Evolutionary conservation across 2,797 vertebrate species (phyloP), one percentile per base, ranked within the genome.

Genomic region (Sebastolobus alascanus): DNA sequence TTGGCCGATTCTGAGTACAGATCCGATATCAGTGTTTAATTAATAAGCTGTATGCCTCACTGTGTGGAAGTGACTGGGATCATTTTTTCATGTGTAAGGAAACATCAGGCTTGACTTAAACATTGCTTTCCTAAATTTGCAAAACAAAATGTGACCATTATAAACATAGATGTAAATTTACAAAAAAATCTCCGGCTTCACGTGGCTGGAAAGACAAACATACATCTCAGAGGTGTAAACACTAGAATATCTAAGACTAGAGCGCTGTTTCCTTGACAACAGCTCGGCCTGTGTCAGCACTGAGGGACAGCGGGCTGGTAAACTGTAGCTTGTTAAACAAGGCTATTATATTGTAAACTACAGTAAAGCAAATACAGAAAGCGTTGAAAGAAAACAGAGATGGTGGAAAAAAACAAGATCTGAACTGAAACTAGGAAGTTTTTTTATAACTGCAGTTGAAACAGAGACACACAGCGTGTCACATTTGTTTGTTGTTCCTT

Each of bases 241-340:
- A 80, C 68, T 68, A 77, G 68, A 67, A 76, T 84, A 85, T 85
- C 65, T 80, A 69, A 82, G 66, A 83, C 63, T 60, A 35, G 83
- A 79, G 68, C 14, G 82, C 84, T 27, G 93, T 95, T 93, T 75
- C 94, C 90, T 68, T 93, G 93, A 85, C 90, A 91, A 94, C 92
- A 1, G 60, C 79, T 65, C 78, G 20, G 40, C 69, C 83, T 74
- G 2, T 7, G 60, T 79, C 77, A 38, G 67, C 35, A 27, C 60
- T 20, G 73, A 82, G 81, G 82, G 77, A 82, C 55, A 63, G 4
- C 38, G 63, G 27, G 52, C 69, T 79, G 58, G 33, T 67, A 85
- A 88, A 85, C 69, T 77, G 84, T 29, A 75, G 70, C 79, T 82
- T 63, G 83, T 91, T 87, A 82, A 90, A 85, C 77, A 66, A 75